Evolutionary conservation across 2,888 invertebrate species (phyloP).

Genomic region (Odontocerum albicorne): DNA sequence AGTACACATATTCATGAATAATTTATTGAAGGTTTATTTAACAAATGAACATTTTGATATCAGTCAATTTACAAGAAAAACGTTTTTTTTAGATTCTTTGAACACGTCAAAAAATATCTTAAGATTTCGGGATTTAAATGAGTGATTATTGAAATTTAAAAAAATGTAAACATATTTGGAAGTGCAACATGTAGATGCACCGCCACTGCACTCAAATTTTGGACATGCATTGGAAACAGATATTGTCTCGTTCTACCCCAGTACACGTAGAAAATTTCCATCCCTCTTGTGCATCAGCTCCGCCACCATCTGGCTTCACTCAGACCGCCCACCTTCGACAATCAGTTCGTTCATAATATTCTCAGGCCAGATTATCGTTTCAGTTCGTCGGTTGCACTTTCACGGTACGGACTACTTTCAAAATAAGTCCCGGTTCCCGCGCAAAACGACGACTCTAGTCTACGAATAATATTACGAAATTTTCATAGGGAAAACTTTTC

Average conservation of each 20-base stretch:
- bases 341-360: constrained; percentile 39
- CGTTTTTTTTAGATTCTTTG: constrained; percentile 2
- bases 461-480: constrained; percentile 1
- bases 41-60: background rate
- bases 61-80: background rate
- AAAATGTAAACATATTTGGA: too few relatives aligned
- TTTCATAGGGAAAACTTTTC: background rate
- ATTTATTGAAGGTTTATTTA: background rate
- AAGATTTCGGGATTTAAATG: too few relatives aligned
- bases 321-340: constrained; percentile 39
- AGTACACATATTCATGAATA: too few relatives aligned
- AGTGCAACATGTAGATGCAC: background rate
- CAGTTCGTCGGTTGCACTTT: constrained; percentile 30
- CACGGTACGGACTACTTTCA: constrained; percentile 14
- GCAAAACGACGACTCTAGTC: background rate
- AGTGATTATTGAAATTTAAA: too few relatives aligned
- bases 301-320: constrained; percentile 16
- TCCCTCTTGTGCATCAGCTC: constrained; percentile 17
- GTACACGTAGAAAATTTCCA: background rate
- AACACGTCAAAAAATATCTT: constrained; percentile 7
- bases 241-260: constrained; percentile 4
- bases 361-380: constrained; percentile 8
- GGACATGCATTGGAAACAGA: constrained; percentile 2
- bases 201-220: background rate
- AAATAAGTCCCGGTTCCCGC: background rate